Conservation (phyloP, 1,140 invertebrate genomes). For the Acromyrmex heyeri region DNA sequence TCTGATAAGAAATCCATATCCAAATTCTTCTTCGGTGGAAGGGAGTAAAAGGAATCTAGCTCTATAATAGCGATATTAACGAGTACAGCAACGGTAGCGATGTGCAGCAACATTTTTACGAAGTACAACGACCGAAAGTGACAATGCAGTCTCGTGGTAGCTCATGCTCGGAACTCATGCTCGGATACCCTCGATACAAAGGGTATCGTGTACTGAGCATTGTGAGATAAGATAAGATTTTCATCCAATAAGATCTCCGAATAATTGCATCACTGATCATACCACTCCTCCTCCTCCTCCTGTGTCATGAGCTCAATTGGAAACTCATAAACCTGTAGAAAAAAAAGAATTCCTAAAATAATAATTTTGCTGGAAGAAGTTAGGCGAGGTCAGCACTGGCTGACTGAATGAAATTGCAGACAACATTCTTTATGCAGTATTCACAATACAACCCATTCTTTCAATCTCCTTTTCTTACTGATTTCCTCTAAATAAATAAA, state of each 20-base stretch:
- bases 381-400: not conserved
- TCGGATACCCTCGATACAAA: not conserved
- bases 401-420: not conserved
- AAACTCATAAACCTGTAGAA: not conserved
- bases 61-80: slow-evolving; percentile 64
- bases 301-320: not conserved
- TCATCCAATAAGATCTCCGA: slow-evolving; percentile 63
- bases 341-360: not conserved
- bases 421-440: not conserved
- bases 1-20: not conserved
- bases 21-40: not conserved
- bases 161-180: not conserved
- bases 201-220: not conserved
- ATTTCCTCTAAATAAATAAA: not conserved
- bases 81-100: slow-evolving; percentile 43
- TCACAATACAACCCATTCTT: not conserved
- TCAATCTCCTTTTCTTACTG: not conserved
- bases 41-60: slow-evolving; percentile 26
- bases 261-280: not conserved
- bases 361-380: not conserved
- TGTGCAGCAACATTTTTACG: slow-evolving; percentile 59
- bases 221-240: slow-evolving; percentile 53
- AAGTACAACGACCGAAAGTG: slow-evolving; percentile 48
- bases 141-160: not conserved
- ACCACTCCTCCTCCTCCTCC: not conserved